Evolutionary conservation across 2,797 vertebrate species (phyloP), one percentile per base, ranked within the genome.

Genomic region (Pipistrellus kuhlii): DNA sequence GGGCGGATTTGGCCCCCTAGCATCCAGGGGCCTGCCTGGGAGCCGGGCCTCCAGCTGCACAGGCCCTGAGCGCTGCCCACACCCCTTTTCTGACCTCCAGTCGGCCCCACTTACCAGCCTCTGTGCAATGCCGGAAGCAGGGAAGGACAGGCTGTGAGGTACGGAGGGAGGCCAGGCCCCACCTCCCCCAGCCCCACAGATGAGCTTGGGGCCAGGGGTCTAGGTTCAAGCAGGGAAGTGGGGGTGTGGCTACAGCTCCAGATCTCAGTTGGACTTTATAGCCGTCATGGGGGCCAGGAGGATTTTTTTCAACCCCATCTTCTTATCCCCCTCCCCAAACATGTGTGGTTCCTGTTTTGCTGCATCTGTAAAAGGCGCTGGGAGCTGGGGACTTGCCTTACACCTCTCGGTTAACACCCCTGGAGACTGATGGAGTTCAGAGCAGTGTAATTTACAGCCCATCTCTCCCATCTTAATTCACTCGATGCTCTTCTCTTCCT

Each of bases 371-470:
- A 98, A 96, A 97, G 97, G 98, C 96, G 0, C 89, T 97, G 98
- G 98, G 98, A 98, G 97, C 97, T 96, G 96, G 98, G 98, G 98
- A 98, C 98, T 97, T 97, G 97, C 98, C 98, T 98, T 97, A 98
- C 98, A 98, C 98, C 98, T 98, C 98, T 98, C 91, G 57, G 98
- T 97, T 98, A 98, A 98, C 98, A 98, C 96, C 97, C 97, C 97
- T 96, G 96, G 98, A 98, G 98, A 98, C 97, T 97, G 98, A 97
- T 94, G 98, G 98, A 97, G 97, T 97, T 98, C 97, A 97, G 98
- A 97, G 96, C 83, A 92, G 97, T 97, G 97, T 98, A 98, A 98
- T 98, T 98, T 98, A 98, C 97, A 98, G 97, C 97, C 98, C 98
- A 98, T 98, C 98, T 97, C 97, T 97, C 96, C 97, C 53, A 98